A percentile compares a stretch with the other conserved stretches of the same genome.
These are phyloP conservation scores for Acholoe squamosa DNA, from an alignment of 2,888 invertebrate genomes.

Conservation along the genomic window DNA sequence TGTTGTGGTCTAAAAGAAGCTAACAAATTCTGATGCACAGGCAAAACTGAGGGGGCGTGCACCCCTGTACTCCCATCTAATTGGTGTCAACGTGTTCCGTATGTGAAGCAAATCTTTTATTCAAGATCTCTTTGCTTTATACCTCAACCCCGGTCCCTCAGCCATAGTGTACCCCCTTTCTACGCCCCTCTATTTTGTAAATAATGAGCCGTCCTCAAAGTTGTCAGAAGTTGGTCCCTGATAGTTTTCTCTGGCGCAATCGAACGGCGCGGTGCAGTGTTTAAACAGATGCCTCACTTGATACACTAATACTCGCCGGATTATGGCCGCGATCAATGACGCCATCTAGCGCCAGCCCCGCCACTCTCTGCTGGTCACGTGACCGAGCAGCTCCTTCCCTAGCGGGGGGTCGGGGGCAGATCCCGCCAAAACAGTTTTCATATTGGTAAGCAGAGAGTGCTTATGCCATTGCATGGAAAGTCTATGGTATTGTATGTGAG, in stretches of 20 bases:
- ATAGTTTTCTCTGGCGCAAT: constrained; percentile 46
- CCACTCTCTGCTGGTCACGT: constrained; percentile 25
- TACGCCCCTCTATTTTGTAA: too few relatives aligned
- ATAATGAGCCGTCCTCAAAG: constrained; percentile 27
- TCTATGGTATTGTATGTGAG: too few relatives aligned
- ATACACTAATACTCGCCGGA: constrained; percentile 36
- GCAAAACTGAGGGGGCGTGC: too few relatives aligned
- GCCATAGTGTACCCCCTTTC: too few relatives aligned
- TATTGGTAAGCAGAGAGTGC: neutral
- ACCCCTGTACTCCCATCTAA: too few relatives aligned
- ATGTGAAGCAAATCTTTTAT: too few relatives aligned
- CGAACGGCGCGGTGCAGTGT: constrained; percentile 20
- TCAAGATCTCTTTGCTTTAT: too few relatives aligned
- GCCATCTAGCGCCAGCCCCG: constrained; percentile 19
- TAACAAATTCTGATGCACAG: too few relatives aligned
- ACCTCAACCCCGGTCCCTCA: too few relatives aligned
- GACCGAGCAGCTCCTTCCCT: neutral
- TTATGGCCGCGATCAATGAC: constrained; percentile 54
- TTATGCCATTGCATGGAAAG: neutral
- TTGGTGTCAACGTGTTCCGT: too few relatives aligned
- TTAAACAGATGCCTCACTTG: constrained; percentile 54
- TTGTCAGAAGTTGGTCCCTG: constrained; percentile 45
- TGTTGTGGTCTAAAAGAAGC: too few relatives aligned
- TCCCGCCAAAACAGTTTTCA: neutral
- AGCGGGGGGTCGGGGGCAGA: constrained; percentile 28